phyloP scores from a whole-genome alignment of 2,113 vertebrate genomes.

The Phalacrocorax brasilianus region DNA sequence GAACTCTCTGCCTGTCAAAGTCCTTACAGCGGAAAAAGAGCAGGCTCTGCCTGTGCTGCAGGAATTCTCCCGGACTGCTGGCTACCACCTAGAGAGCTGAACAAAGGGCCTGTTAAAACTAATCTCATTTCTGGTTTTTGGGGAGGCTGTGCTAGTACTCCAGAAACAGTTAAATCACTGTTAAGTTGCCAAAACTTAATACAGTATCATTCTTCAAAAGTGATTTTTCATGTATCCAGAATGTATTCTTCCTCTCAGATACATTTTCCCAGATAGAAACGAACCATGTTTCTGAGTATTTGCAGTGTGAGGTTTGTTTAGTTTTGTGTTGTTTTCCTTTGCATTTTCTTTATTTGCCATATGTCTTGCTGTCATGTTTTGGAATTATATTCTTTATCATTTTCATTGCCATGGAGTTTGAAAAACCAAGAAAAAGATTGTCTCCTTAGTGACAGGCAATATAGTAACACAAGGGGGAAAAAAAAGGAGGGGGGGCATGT shows the following conservation, averaged over 20 bases:
- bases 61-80: not conserved
- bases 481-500: accelerated
- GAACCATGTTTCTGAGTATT: not conserved
- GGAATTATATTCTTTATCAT: not conserved
- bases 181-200: not conserved
- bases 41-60: not conserved
- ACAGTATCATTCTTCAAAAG: not conserved
- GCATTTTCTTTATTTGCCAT: not conserved
- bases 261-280: not conserved
- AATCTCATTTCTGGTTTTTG: not conserved
- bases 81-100: not conserved
- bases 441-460: not conserved
- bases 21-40: not conserved
- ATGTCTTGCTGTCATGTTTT: not conserved
- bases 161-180: not conserved
- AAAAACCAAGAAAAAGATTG: not conserved
- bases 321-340: not conserved
- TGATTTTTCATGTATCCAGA: not conserved
- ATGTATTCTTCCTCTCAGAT: not conserved
- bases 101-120: not conserved
- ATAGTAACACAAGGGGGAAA: not conserved
- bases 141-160: not conserved
- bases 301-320: not conserved
- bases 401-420: not conserved
- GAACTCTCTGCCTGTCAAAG: not conserved